Evolutionary conservation across 2,797 vertebrate species (phyloP), one percentile per base, ranked within the genome.

Genomic region (Rallus crepitans): DNA sequence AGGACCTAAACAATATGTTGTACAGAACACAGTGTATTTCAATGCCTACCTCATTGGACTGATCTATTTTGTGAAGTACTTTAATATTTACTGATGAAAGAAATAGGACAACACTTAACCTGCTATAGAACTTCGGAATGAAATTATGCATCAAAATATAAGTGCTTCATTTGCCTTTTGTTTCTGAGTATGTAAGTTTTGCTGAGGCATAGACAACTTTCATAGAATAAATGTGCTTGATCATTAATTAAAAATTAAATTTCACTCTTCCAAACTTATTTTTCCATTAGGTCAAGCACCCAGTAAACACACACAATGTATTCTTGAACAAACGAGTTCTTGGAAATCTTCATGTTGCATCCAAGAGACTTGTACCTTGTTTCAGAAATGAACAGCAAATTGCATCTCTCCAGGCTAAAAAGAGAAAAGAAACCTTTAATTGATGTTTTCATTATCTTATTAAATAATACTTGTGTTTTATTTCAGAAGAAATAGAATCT

Each of bases 311-410:
- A 37, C 6, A 55, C 77, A 87, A 56, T 82, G 28, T 87, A 13
- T 87, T 82, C n/a, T 80, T 60, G 33, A 85, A 61, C 27, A 94
- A 90, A 89, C 55, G 23, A 83, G 31, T 94, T 96, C 61, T 78
- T 94, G 79, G 89, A 95, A 94, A 80, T 81, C 68, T 94, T 94
- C 21, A 35, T 57, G 65, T 80, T 61, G 23, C 33, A 37, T n/a
- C 33, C 30, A 53, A 78, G 52, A 59, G 14, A 27, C 28, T 47
- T 87, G 42, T 71, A 65, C 60, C 71, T 89, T 37, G 45, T 66
- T 87, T 87, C 39, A 79, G 52, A 89, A 76, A 20, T 8, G 66
- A 82, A 30, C 55, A 82, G 30, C 47, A 93, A 94, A 93, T 87
- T 93, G 37, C 27, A 39, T 65, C 12, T 76, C 39, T 21, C 8